A percentile compares a stretch with the other conserved stretches of the same genome.
These are phyloP conservation scores for Nothocercus nigrocapillus DNA, from an alignment of 2,113 vertebrate species.

Conservation along the genomic window DNA sequence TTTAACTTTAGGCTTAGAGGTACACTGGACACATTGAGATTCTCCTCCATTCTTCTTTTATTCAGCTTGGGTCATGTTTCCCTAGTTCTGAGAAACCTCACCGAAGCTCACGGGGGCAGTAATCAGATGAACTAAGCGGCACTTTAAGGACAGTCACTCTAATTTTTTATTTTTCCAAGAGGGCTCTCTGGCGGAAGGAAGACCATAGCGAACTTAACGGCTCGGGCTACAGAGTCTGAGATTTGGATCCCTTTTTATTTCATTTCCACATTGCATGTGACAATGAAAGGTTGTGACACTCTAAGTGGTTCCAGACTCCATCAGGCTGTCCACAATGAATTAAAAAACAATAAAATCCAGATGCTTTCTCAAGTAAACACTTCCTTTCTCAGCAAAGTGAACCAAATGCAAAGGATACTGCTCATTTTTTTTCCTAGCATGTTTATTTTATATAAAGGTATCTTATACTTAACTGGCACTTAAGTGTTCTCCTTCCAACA, in stretches of 20 bases:
- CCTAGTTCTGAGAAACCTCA: not conserved
- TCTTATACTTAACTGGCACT: not conserved
- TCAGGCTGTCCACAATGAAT: conserved; percentile 39
- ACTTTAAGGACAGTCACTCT: not conserved
- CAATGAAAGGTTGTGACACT: conserved; percentile 51
- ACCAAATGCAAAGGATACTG: conserved; percentile 3
- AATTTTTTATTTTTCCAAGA: not conserved
- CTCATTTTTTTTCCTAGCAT: not conserved
- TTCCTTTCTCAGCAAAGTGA: conserved; percentile 18
- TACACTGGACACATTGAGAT: not conserved
- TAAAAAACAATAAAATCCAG: conserved; percentile 60
- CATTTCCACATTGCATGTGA: conserved; percentile 50
- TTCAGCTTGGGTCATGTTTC: not conserved
- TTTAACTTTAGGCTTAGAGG: not conserved
- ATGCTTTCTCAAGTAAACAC: conserved; percentile 58
- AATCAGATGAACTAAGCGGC: not conserved
- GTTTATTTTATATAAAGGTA: not conserved
- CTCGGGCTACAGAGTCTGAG: not conserved
- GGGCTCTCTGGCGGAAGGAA: not conserved
- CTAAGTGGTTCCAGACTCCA: conserved; percentile 61
- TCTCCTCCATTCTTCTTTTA: not conserved
- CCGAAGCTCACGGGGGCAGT: not conserved
- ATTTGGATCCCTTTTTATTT: not conserved
- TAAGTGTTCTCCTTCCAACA: not conserved
- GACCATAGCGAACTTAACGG: not conserved